Evolutionary conservation across 2,797 vertebrate species (phyloP), one percentile per base, ranked within the genome.

Genomic region (Liasis olivaceus): DNA sequence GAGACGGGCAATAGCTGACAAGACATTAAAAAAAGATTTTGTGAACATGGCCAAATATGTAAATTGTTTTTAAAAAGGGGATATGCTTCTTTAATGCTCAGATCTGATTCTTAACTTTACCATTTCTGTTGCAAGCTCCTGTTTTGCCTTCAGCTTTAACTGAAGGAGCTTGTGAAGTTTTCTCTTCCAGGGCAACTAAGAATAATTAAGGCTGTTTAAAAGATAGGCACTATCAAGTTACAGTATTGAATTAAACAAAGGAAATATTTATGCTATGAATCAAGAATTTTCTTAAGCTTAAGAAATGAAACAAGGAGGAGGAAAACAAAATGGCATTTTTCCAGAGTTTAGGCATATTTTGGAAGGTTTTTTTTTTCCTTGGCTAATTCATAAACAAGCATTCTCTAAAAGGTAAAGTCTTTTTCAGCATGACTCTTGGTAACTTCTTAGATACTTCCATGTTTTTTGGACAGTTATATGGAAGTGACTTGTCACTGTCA

Each of bases 281-380:
- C 51, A 88, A 60, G 63, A 22, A 69, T 89, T 63, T 90, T 24
- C 66, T 66, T 90, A 91, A 87, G 89, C 69, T 89, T 77, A 62
- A 81, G 72, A 89, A 92, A 64, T 28, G 8, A 0, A 47, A 81
- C 24, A 85, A 63, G 92, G 91, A 64, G 88, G 17, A 85, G 91
- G 90, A n/a, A 51, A 93, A 87, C 93, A 93, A 92, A 93, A 24
- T 96, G 95, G 92, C 94, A 95, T 59, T 90, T 51, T 4, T 15
- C 69, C 81, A 66, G 60, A 89, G 92, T 66, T 15, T 69, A 93
- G 66, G 56, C 4, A 94, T 96, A 93, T 93, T 59, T 90, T 93
- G 93, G 85, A 96, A 95, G 93, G 93, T 93, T 94, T 94, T 77
- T 94, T 72, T 91, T 95, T 17, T 17, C 24, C 0, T 2, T 58